Evolutionary conservation across 2,888 invertebrate species (phyloP), one percentile per base, ranked within the genome.

Genomic region (Amphipoea lucens): DNA sequence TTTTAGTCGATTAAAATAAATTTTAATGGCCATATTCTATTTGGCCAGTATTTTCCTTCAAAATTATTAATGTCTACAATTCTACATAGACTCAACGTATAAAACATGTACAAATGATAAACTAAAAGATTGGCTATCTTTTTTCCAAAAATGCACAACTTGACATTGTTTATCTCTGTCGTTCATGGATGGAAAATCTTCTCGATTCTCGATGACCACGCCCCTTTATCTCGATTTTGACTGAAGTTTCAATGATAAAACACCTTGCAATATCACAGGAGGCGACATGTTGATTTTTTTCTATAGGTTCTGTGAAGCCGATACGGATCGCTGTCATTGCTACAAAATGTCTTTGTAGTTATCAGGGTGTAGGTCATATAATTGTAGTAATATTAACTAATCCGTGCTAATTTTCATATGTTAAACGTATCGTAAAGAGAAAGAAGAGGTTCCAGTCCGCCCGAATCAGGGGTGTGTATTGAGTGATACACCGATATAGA

Each of bases 261-360:
- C 91, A 95, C 93, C 94, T 95, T 94, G 94, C 94, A 92, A 92
- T 94, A 95, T 93, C 94, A 94, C 93, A 94, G 93, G 92, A 94
- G 96, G 95, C 96, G 97, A 97, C 96, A 97, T 97, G 97, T 97
- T 97, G 96, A 96, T 96, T 97, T 97, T 95, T 96, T 96, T 96
- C 94, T 95, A 93, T 95, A 96, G 95, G 96, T 96, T 96, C 96
- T 96, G 96, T 96, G 96, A 96, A 97, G 96, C 97, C 97, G 96
- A 96, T 96, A 96, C 95, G 95, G 95, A 95, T 96, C 93, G 96
- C 96, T 96, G 96, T 97, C 96, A 96, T 95, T 96, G 94, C 95
- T 95, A 95, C 95, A 96, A 97, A 96, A 96, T 96, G 96, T 96
- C 96, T 97, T 97, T 97, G 96, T 96, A 96, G 96, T 92, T 96